Conservation (phyloP, 1,140 invertebrate genomes). For the Octopus sinensis region DNA sequence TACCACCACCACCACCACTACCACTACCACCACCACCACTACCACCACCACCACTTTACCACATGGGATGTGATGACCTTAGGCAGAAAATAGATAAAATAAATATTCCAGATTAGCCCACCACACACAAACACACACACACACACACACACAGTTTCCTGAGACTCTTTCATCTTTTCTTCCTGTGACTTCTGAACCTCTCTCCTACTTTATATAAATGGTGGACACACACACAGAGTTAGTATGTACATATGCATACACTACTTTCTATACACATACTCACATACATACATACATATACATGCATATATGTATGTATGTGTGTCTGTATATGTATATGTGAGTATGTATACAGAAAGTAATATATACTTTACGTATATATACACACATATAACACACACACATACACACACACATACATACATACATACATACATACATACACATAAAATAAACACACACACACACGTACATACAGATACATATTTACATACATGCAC, state of each 20-base stretch:
- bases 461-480: background rate
- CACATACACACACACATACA: background rate
- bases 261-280: background rate
- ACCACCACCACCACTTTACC: no score
- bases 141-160: no score
- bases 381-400: background rate
- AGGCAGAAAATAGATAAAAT: no score
- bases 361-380: background rate
- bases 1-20: no score
- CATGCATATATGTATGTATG: background rate
- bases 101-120: no score
- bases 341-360: background rate
- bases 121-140: no score
- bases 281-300: background rate
- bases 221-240: background rate
- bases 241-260: background rate
- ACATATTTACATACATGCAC: no score
- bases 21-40: no score
- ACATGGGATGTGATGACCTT: no score
- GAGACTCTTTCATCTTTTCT: no score
- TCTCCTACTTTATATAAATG: no score
- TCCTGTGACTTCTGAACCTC: no score
- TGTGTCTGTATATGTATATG: background rate
- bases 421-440: background rate
- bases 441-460: background rate